Evolutionary conservation across 2,888 invertebrate species (phyloP).

Genomic region (Ophion ellenae): DNA sequence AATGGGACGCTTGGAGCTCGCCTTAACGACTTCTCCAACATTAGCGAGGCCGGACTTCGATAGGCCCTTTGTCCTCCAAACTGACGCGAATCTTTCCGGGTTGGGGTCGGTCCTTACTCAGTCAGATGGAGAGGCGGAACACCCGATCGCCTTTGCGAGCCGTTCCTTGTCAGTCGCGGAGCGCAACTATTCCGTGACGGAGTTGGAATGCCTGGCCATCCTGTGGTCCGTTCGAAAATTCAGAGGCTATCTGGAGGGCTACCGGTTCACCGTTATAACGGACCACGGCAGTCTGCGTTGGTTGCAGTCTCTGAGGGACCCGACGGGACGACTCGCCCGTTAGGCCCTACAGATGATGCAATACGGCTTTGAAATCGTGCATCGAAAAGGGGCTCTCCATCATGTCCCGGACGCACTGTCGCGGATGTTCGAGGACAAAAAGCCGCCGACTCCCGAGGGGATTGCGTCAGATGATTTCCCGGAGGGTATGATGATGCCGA

Average conservation of each 20-base stretch:
- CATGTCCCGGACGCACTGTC: slow-evolving; percentile 61
- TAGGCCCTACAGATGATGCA: slow-evolving; percentile 60
- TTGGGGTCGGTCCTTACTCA: slow-evolving; percentile 59
- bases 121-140: slow-evolving; percentile 40
- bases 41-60: slow-evolving; percentile 43
- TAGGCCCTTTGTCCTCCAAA: slow-evolving; percentile 59
- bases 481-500: background rate
- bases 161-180: slow-evolving; percentile 50
- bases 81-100: slow-evolving; percentile 65
- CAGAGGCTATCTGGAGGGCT: too few species aligned
- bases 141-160: slow-evolving; percentile 64
- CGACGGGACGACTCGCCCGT: slow-evolving; percentile 54
- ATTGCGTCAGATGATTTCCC: background rate
- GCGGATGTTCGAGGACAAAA: slow-evolving; percentile 52
- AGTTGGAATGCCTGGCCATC: slow-evolving; percentile 71
- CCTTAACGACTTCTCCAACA: background rate
- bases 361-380: slow-evolving; percentile 41
- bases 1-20: background rate
- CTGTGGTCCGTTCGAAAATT: slow-evolving; percentile 57
- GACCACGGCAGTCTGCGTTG: slow-evolving; percentile 70
- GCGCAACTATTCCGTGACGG: slow-evolving; percentile 63
- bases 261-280: slow-evolving; percentile 65
- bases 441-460: background rate
- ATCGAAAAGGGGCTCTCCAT: slow-evolving; percentile 24
- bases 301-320: slow-evolving; percentile 68